These are phyloP conservation scores for Triplophysa tibetana DNA, from an alignment of 2,113 vertebrate species.

Conservation along the genomic window DNA sequence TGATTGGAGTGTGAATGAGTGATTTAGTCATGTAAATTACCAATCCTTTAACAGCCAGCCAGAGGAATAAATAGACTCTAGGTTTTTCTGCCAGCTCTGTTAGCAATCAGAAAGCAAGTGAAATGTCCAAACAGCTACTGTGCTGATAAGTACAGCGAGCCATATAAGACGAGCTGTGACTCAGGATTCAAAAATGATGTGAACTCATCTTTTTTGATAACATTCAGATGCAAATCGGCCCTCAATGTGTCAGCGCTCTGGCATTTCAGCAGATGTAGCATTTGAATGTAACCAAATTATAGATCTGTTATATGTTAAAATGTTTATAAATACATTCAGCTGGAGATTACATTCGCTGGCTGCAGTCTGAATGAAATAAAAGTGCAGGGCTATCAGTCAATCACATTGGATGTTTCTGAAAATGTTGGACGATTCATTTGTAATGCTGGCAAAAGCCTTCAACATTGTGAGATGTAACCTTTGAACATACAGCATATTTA, in stretches of 20 bases:
- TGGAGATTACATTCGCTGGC: neutral
- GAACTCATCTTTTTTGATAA: neutral
- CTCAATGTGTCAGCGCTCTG: neutral
- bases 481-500: no score
- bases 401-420: neutral
- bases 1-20: neutral
- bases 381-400: neutral
- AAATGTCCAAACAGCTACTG: neutral
- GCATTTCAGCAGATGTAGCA: neutral
- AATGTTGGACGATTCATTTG: neutral
- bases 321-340: constrained; percentile 14
- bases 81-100: no score
- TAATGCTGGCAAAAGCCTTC: no score
- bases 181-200: neutral
- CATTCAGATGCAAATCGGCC: constrained; percentile 12
- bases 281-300: neutral
- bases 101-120: constrained; percentile 6
- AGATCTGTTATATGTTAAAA: neutral
- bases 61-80: neutral
- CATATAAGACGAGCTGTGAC: neutral
- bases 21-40: neutral
- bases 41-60: neutral
- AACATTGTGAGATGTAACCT: no score
- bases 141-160: neutral
- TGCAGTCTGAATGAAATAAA: neutral